A percentile compares a stretch with the other conserved stretches of the same genome.
These are phyloP conservation scores for Oreotrochilus melanogaster DNA, from an alignment of 2,113 vertebrate species.

Conservation along the genomic window DNA sequence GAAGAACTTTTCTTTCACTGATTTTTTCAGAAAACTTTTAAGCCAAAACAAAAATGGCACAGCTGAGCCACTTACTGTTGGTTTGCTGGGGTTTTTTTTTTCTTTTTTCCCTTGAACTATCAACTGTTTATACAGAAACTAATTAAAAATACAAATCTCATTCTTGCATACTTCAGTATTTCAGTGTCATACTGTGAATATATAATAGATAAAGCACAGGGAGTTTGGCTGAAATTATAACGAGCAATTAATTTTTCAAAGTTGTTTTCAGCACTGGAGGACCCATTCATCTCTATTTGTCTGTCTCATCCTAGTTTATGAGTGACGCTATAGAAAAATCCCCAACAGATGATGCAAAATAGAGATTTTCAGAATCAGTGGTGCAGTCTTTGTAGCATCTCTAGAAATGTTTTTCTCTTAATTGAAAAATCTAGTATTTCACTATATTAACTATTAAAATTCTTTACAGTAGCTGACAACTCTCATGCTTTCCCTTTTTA, in stretches of 20 bases:
- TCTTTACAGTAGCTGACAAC: neutral
- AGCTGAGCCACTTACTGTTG: neutral
- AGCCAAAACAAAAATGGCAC: neutral
- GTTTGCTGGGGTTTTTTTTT: neutral
- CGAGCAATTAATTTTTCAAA: neutral
- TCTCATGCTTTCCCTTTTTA: neutral
- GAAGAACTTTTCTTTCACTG: neutral
- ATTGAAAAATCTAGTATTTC: neutral
- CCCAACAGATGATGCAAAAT: neutral
- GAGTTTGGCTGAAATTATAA: neutral
- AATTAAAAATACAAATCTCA: neutral
- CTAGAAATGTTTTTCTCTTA: neutral
- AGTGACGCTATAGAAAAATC: neutral
- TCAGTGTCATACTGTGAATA: neutral
- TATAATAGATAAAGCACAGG: neutral
- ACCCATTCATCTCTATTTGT: neutral
- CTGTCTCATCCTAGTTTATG: neutral
- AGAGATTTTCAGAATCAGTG: neutral
- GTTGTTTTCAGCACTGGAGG: neutral
- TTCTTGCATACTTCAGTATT: neutral
- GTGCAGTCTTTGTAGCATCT: neutral
- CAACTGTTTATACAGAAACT: neutral
- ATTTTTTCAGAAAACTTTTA: neutral
- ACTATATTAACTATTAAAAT: neutral
- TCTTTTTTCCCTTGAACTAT: neutral